Evolutionary conservation across 2,888 invertebrate species (phyloP).

Genomic region (Caenorhabditis parvicauda): DNA sequence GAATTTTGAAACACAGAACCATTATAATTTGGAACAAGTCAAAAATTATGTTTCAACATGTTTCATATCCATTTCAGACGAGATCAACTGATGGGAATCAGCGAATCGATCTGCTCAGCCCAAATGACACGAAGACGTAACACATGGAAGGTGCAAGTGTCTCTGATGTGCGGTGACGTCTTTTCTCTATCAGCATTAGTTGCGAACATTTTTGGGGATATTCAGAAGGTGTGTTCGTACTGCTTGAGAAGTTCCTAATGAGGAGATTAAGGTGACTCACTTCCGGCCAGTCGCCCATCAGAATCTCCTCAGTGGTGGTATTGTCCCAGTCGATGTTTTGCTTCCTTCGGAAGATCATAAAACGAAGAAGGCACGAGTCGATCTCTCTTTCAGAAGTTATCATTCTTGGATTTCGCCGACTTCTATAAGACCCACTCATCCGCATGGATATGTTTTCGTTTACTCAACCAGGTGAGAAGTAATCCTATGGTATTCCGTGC

Average conservation of each 20-base stretch:
- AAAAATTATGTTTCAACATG: neutral
- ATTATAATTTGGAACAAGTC: neutral
- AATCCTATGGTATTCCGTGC: too few species aligned
- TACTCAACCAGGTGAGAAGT: slow-evolving; percentile 8
- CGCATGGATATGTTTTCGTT: slow-evolving; percentile 22
- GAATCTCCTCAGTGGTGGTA: slow-evolving; percentile 9
- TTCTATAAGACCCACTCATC: slow-evolving; percentile 1
- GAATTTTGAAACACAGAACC: too few species aligned
- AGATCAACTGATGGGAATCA: slow-evolving; percentile 34
- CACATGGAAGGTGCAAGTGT: slow-evolving; percentile 37
- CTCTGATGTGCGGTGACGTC: slow-evolving; percentile 44
- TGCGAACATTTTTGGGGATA: slow-evolving; percentile 8
- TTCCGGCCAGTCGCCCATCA: slow-evolving; percentile 9
- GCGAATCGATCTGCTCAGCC: slow-evolving; percentile 37
- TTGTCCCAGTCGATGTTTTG: slow-evolving; percentile 10
- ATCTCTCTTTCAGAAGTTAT: slow-evolving; percentile 18
- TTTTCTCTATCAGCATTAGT: slow-evolving; percentile 30
- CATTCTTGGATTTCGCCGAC: slow-evolving; percentile 19
- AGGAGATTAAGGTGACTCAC: too few species aligned
- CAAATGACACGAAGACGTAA: slow-evolving; percentile 19
- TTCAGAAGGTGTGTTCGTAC: slow-evolving; percentile 1
- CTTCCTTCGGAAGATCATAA: slow-evolving; percentile 3
- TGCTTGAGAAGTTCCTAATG: too few species aligned
- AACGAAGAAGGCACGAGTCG: slow-evolving; percentile 11
- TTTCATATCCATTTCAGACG: slow-evolving; percentile 14